Base-by-base conservation (phyloP, 1,140 invertebrate genomes). In the Limonius californicus region DNA sequence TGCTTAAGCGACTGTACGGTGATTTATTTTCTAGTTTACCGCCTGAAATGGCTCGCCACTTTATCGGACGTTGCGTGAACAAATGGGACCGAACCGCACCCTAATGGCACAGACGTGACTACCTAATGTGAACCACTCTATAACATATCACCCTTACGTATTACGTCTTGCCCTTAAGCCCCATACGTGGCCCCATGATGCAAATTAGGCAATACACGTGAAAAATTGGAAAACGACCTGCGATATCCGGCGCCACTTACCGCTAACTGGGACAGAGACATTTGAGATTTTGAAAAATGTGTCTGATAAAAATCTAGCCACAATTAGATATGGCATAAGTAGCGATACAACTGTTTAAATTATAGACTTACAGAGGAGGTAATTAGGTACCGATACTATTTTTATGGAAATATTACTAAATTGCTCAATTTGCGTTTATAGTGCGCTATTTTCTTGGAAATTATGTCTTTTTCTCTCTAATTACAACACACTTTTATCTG, bases 1-100 rank as follows among this genome's bases (percentile, higher is more conserved):
- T 62, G 42, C 54, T 57, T 67, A 47, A 45, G 42, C 65, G 54
- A 57, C 53, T 65, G 54, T 47, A 35, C 45, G 55, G 54, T 68
- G 66, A 68, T 68, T 65, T 68, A 68, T 68, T 65, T 68, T 54
- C 66, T 63, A 65, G 66, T 68, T 68, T 65, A 53, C 63, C 61
- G 61, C 56, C 61, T 68, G 63, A 65, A 68, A 68, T 65, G 63
- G 35, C 57, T 63, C 61, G 61, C 61, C 57, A 60, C 66, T 68
- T 68, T 68, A 68, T 68, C 66, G 66, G 66, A 30, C 61, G 54
- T 65, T 65, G 66, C 66, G 61, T 68, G 66, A 68, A 68, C 66
- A 68, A 68, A 68, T 68, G 66, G 59, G 53, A 54, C 57, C 59
- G 66, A 68, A 68, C 66, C 66, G 64, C 66, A 66, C 66, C 66